These are phyloP conservation scores for Pangasius sanitwongsei DNA, from an alignment of 2,797 vertebrate species.

Conservation along the genomic window DNA sequence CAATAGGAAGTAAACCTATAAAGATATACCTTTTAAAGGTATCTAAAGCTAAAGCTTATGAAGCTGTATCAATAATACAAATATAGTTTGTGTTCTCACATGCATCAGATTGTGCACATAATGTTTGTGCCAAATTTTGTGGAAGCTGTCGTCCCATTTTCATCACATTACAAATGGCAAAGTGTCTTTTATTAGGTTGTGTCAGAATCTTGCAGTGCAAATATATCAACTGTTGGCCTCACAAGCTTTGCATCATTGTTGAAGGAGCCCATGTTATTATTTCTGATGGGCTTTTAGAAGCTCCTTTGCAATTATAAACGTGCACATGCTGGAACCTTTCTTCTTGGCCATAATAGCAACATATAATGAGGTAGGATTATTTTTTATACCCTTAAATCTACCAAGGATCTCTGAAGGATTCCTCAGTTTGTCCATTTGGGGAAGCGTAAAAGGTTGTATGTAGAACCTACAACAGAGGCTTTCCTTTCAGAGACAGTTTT, in stretches of 20 bases:
- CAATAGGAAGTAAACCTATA: constrained; percentile 15
- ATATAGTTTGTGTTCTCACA: neutral
- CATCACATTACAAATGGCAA: constrained; percentile 2
- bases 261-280: neutral
- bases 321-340: neutral
- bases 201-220: constrained; percentile 9
- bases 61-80: constrained; percentile 17
- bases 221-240: constrained; percentile 5
- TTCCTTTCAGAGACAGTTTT: neutral
- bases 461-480: neutral
- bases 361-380: constrained; percentile 5
- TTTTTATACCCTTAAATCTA: neutral
- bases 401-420: neutral
- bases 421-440: neutral
- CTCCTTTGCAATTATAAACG: constrained; percentile 12
- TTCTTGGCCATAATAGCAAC: neutral
- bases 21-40: neutral
- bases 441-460: neutral
- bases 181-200: constrained; percentile 12
- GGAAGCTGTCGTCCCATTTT: constrained; percentile 14
- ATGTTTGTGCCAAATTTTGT: neutral
- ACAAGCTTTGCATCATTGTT: constrained; percentile 5
- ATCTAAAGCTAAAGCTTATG: neutral
- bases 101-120: neutral
- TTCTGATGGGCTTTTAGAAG: neutral